Evolutionary conservation across 92 coral and sea anemone species (phyloP).

Genomic region (Epizoanthus stellaris): DNA sequence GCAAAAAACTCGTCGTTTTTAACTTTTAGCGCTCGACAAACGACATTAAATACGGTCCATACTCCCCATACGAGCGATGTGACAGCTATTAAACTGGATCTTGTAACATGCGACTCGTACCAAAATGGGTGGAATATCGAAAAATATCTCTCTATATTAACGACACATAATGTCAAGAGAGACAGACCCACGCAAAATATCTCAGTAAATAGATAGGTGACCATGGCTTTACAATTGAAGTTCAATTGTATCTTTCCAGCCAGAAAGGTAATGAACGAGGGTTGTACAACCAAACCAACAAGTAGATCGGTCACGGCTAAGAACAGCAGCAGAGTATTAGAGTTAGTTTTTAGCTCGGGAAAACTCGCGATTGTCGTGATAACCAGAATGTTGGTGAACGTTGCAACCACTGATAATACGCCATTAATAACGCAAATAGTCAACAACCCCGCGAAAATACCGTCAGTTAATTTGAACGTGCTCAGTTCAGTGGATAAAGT

Average conservation of each 20-base stretch:
- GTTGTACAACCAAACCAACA: conserved; percentile 52
- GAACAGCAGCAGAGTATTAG: conserved; percentile 33
- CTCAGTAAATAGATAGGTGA: conserved; percentile 45
- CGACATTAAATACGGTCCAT: conserved; percentile 48
- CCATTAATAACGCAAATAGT: conserved; percentile 36
- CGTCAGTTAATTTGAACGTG: conserved; percentile 32
- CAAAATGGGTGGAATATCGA: conserved; percentile 52
- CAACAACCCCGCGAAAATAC: conserved; percentile 3
- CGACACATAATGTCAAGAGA: conserved; percentile 40
- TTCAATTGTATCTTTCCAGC: conserved; percentile 41
- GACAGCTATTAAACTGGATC: not conserved
- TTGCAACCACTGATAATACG: conserved; percentile 22
- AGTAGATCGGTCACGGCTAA: conserved; percentile 32
- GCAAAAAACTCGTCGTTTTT: conserved; percentile 55
- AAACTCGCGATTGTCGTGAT: conserved; percentile 20
- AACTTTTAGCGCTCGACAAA: conserved; percentile 41
- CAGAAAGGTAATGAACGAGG: conserved; percentile 32
- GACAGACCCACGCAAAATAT: conserved; percentile 54
- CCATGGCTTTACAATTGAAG: conserved; percentile 39
- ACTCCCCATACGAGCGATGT: conserved; percentile 31
- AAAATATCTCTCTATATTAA: conserved; percentile 38
- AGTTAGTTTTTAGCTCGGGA: conserved; percentile 19
- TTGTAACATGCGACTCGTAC: conserved; percentile 39
- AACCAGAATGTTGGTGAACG: conserved; percentile 37
- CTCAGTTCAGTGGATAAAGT: conserved; percentile 47